These are phyloP conservation scores for Neotoma lepida DNA, from an alignment of 2,113 vertebrate species.

Conservation along the genomic window DNA sequence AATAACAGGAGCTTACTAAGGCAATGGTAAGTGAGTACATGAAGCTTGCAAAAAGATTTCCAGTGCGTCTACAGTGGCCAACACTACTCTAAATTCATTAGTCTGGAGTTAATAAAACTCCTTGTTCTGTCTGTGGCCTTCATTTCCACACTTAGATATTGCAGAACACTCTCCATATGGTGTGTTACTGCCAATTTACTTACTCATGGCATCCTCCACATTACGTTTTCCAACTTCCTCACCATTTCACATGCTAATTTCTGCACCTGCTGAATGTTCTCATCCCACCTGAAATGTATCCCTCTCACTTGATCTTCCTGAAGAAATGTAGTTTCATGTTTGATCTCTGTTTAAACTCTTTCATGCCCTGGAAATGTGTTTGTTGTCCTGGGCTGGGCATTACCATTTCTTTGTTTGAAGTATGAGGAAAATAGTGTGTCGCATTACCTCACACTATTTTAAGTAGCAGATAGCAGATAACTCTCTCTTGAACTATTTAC, in stretches of 20 bases:
- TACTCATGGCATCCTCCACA: background rate
- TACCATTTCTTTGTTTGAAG: background rate
- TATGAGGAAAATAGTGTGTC: background rate
- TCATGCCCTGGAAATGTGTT: background rate
- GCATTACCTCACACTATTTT: background rate
- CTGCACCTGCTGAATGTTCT: background rate
- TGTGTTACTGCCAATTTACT: background rate
- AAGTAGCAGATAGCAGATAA: background rate
- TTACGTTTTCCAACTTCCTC: conserved; percentile 3
- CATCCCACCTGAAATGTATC: conserved; percentile 35
- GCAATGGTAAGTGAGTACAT: background rate
- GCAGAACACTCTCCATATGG: background rate
- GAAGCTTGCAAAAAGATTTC: background rate
- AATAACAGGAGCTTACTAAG: background rate
- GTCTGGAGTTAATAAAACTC: background rate
- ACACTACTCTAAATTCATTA: background rate
- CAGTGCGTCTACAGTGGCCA: background rate
- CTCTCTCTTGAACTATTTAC: background rate
- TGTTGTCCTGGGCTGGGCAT: background rate
- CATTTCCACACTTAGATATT: background rate
- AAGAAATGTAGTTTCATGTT: conserved; percentile 30
- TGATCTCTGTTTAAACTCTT: background rate
- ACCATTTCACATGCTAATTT: conserved; percentile 11
- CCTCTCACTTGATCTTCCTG: background rate
- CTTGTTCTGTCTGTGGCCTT: background rate